phyloP scores from a whole-genome alignment of 2,888 invertebrate species.

The Octodonta nipae region DNA sequence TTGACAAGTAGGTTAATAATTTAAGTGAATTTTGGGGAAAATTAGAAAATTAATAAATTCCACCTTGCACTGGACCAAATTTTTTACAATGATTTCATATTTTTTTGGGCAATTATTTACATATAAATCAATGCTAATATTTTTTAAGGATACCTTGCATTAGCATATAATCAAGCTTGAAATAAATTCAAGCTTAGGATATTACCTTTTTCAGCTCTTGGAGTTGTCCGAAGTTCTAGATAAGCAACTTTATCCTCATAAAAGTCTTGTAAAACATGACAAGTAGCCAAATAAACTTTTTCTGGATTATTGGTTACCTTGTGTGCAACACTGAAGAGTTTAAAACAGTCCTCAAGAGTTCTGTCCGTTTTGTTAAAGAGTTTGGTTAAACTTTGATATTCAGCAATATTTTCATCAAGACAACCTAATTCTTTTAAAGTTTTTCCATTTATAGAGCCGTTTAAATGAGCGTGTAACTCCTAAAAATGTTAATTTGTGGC shows the following conservation, averaged over 20 bases:
- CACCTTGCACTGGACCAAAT: too few species aligned
- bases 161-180: too few species aligned
- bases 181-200: too few species aligned
- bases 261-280: slow-evolving; percentile 65
- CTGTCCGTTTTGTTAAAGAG: slow-evolving; percentile 34
- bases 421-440: slow-evolving; percentile 52
- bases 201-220: slow-evolving; percentile 44
- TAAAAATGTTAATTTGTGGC: too few species aligned
- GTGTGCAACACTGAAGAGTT: slow-evolving; percentile 57
- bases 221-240: slow-evolving; percentile 74
- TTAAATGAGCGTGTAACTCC: slow-evolving; percentile 81
- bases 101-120: too few species aligned
- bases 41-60: too few species aligned
- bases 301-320: slow-evolving; percentile 48
- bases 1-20: too few species aligned
- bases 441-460: slow-evolving; percentile 59
- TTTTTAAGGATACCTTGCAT: too few species aligned
- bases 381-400: slow-evolving; percentile 35
- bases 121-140: too few species aligned
- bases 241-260: slow-evolving; percentile 68
- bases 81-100: too few species aligned
- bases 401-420: slow-evolving; percentile 39
- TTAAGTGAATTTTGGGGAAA: too few species aligned
- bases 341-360: slow-evolving; percentile 52
- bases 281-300: slow-evolving; percentile 52